These are phyloP conservation scores for Umimayanthus kanabou DNA, from an alignment of 92 coral and sea anemone species.

Conservation along the genomic window DNA sequence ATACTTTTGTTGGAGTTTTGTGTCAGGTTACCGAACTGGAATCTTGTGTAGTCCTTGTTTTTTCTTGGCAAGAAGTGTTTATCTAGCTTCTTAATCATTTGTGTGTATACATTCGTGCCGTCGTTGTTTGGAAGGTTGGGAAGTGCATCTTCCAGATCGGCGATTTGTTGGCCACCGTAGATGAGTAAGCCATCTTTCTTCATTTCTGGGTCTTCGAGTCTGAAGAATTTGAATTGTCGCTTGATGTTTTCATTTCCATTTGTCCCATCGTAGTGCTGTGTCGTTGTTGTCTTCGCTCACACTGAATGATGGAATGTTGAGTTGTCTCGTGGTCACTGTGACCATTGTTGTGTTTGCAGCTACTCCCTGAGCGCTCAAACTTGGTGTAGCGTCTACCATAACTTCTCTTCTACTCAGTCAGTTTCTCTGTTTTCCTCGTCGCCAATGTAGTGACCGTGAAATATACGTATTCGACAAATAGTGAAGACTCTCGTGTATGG, in stretches of 20 bases:
- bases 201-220: constrained; percentile 45
- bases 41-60: no score
- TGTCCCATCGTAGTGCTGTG: constrained; percentile 45
- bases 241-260: constrained; percentile 57
- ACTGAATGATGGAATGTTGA: constrained; percentile 45
- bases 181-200: constrained; percentile 52
- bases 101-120: constrained; percentile 35
- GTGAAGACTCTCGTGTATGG: no score
- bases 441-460: no score
- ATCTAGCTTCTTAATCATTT: constrained; percentile 27
- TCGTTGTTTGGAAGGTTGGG: constrained; percentile 1
- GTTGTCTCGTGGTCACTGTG: no score
- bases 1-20: constrained; percentile 48
- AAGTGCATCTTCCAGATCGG: constrained; percentile 36
- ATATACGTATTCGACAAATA: no score
- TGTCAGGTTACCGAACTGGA: constrained; percentile 59
- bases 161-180: constrained; percentile 40
- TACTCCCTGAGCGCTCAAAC: background rate
- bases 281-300: constrained; percentile 38
- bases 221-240: constrained; percentile 58
- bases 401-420: background rate
- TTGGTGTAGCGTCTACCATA: background rate
- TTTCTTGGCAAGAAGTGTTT: no score
- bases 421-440: background rate
- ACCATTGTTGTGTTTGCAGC: background rate